These are phyloP conservation scores for Monomorium pharaonis DNA, from an alignment of 1,140 invertebrate species.

Conservation along the genomic window DNA sequence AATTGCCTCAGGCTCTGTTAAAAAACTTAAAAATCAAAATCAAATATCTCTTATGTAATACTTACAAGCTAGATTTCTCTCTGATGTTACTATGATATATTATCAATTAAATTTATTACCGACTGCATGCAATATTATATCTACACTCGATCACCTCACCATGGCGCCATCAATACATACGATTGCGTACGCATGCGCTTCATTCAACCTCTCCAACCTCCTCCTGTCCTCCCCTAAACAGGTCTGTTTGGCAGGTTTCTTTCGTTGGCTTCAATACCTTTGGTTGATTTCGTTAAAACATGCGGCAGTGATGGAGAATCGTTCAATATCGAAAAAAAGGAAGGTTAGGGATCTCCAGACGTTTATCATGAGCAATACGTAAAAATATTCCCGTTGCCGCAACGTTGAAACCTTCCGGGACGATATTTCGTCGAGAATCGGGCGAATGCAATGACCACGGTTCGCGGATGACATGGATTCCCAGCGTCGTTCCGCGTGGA, in stretches of 20 bases:
- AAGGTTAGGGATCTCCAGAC: conserved; percentile 79
- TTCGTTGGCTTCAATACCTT: not conserved
- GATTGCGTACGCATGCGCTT: not conserved
- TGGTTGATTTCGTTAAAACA: conserved; percentile 61
- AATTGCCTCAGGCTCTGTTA: too few relatives aligned
- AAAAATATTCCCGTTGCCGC: conserved; percentile 71
- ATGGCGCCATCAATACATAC: not conserved
- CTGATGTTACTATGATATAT: too few relatives aligned
- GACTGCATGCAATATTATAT: not conserved
- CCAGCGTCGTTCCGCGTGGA: conserved; percentile 22
- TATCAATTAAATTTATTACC: not conserved
- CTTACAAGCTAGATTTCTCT: too few relatives aligned
- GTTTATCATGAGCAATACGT: conserved; percentile 11
- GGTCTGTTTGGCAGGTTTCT: conserved; percentile 1
- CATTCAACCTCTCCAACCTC: not conserved
- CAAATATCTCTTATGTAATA: too few relatives aligned
- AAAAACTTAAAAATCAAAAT: too few relatives aligned
- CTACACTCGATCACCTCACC: not conserved
- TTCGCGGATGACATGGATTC: conserved; percentile 76
- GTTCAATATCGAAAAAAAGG: conserved; percentile 83
- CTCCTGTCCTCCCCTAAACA: conserved; percentile 40
- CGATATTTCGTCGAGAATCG: conserved; percentile 66
- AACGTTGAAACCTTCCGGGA: conserved; percentile 14
- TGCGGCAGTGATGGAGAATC: conserved; percentile 72
- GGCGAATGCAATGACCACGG: not conserved